Base-by-base conservation (phyloP, 2,888 invertebrate species). In the Perithous albicinctus region DNA sequence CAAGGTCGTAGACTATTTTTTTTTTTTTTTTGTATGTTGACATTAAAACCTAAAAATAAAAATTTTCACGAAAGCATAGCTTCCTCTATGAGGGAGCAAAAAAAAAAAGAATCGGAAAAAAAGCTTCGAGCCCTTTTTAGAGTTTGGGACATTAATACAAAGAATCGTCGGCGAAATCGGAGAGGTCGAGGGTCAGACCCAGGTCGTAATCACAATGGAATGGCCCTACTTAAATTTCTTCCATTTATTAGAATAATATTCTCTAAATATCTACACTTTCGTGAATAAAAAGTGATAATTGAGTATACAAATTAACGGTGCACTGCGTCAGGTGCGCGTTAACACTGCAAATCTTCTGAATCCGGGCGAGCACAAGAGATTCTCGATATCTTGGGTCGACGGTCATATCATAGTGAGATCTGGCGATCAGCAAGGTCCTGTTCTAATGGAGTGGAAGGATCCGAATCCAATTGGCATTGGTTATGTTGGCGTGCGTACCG, bases 401-500 rank as follows among this genome's bases (percentile, higher is more conserved):
- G 95, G 95, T 85, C 93, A 94, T 84, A 87, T 95, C 87, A 86
- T 92, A 75, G 94, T 95, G 72, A 94, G 94, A 54, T 93, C 94
- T 82, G 93, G 94, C 75, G 89, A 89, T 38, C 91, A 93, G 23
- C 89, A 88, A 38, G 95, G 94, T 26, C 93, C 93, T 26, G 90
- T 94, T 75, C 90, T 95, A 81, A 93, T 95, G 94, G 94, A 94
- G 86, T 95, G 95, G 95, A 90, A 92, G 83, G 95, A 95, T 89
- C 94, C 95, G 3, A 89, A 93, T 12, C 95, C 95, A 5, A 94
- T 95, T 91, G 94, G 94, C 61, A 91, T 95, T 73, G 94, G 94
- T 77, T 94, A 95, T 93, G 94, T 95, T 88, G 96, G 95, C 59
- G 94, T 95, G 79, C 94, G 95, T 79, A 95, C 95, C 12, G 94